Percentiles rank a stretch among this genome's conserved stretches.
Conservation (phyloP, 2,113 vertebrate genomes). For the Tylochromis polylepis region DNA sequence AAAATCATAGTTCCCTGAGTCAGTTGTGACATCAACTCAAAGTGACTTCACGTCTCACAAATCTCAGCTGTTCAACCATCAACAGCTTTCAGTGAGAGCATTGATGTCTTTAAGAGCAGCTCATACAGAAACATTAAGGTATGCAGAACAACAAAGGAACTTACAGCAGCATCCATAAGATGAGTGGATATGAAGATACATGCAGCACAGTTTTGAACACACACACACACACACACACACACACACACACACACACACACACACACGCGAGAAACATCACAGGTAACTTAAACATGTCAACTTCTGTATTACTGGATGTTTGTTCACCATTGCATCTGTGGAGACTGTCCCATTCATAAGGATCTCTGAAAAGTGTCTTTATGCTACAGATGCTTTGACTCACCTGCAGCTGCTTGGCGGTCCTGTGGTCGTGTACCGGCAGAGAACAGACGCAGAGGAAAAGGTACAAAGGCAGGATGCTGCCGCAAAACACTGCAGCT, state of each 20-base stretch:
- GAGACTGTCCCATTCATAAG: background rate
- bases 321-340: background rate
- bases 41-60: background rate
- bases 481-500: constrained; percentile 3
- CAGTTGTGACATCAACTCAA: background rate
- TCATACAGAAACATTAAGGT: background rate
- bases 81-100: background rate
- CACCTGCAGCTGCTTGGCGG: constrained; percentile 22
- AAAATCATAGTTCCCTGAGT: background rate
- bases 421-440: constrained; percentile 3
- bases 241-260: background rate
- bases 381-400: background rate
- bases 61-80: background rate
- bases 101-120: background rate
- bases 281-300: background rate
- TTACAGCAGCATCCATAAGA: background rate
- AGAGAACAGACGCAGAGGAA: constrained; percentile 4
- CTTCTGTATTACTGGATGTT: background rate
- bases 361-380: background rate
- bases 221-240: background rate
- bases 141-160: background rate
- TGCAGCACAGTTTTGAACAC: background rate
- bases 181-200: background rate
- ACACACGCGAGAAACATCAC: background rate
- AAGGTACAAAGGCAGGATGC: constrained; percentile 24